These are phyloP conservation scores for Theretra japonica DNA, from an alignment of 2,888 invertebrate genomes.

Conservation along the genomic window DNA sequence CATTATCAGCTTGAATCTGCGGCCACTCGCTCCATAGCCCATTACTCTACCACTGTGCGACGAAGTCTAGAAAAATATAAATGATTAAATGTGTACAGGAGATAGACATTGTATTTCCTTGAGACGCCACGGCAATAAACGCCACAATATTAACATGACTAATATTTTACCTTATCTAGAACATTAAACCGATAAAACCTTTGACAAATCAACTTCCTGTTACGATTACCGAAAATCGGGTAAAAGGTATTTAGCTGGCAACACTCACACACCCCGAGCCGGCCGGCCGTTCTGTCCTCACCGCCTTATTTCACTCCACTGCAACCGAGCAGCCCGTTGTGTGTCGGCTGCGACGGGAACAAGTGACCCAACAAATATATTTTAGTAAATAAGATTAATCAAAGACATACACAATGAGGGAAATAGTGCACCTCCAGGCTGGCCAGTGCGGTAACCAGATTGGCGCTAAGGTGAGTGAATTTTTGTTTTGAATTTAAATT, in stretches of 20 bases:
- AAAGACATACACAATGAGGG: conserved; percentile 85
- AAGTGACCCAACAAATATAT: conserved; percentile 43
- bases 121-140: too few species aligned
- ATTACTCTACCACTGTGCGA: too few species aligned
- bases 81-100: too few species aligned
- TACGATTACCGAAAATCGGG: conserved; percentile 41
- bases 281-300: conserved; percentile 50
- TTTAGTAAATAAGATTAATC: conserved; percentile 51
- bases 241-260: conserved; percentile 40
- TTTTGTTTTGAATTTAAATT: conserved; percentile 43
- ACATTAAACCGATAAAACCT: neutral
- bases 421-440: conserved; percentile 93
- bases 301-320: conserved; percentile 63
- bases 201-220: neutral
- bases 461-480: conserved; percentile 84
- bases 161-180: neutral
- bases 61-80: too few species aligned
- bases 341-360: conserved; percentile 57
- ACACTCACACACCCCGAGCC: conserved; percentile 72
- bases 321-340: conserved; percentile 63
- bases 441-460: conserved; percentile 95
- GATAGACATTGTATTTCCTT: too few species aligned
- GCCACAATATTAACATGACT: too few species aligned
- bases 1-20: too few species aligned
- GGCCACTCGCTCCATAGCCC: too few species aligned